Evolutionary conservation across 2,113 vertebrate genomes (phyloP).

Genomic region (Peromyscus polionotus): DNA sequence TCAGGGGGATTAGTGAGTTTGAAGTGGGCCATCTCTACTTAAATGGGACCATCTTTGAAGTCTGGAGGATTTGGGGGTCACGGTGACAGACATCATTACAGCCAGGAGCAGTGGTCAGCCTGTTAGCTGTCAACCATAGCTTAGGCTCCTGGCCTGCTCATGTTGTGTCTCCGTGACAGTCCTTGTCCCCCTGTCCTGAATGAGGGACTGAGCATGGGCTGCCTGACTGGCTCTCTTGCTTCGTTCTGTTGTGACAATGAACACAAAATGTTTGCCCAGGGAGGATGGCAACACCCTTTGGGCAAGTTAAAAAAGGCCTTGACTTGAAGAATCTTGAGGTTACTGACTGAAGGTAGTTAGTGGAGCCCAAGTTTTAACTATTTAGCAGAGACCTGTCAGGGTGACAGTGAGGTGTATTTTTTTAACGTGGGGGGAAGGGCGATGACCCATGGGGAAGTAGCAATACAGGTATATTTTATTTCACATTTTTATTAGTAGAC

Average conservation of each 20-base stretch:
- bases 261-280: neutral
- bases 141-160: neutral
- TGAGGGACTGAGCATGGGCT: neutral
- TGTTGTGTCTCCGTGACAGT: neutral
- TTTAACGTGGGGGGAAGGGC: neutral
- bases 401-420: neutral
- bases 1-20: neutral
- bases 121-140: neutral
- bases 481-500: slow-evolving; percentile 92
- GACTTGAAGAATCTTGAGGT: neutral
- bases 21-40: neutral
- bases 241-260: neutral
- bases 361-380: neutral
- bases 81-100: too few relatives aligned
- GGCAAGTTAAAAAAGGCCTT: neutral
- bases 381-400: neutral
- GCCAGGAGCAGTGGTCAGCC: neutral
- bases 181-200: neutral
- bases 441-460: slow-evolving; percentile 77
- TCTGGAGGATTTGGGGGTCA: neutral
- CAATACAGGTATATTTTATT: slow-evolving; percentile 83
- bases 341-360: neutral
- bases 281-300: neutral
- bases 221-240: neutral
- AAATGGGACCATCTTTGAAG: neutral